A percentile compares a stretch with the other conserved stretches of the same genome.
Conservation (phyloP, 2,797 vertebrate species). For the Australoheros facetus region DNA sequence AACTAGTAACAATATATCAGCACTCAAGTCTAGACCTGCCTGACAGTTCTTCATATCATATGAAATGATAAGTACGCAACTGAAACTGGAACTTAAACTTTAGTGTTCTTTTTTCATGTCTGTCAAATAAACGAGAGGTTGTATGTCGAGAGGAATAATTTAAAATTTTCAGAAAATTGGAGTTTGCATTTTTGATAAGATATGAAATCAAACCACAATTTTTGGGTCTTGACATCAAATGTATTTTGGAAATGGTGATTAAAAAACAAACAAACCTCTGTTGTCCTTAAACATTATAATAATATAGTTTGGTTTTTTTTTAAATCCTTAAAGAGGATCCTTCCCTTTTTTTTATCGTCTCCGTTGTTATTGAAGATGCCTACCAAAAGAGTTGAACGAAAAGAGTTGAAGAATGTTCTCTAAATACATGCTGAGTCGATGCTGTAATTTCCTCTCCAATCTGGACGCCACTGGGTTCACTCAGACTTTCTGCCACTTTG, state of each 20-base stretch:
- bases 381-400: background rate
- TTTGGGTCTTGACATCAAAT: background rate
- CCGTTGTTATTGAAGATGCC: constrained; percentile 4
- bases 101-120: background rate
- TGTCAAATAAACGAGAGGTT: background rate
- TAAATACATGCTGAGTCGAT: constrained; percentile 3
- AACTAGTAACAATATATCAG: background rate
- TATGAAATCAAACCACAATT: background rate
- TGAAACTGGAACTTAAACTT: background rate
- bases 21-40: background rate
- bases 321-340: background rate
- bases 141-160: background rate
- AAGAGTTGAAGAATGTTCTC: constrained; percentile 2
- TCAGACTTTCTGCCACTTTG: background rate
- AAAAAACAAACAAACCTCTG: background rate
- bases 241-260: background rate
- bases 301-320: too few species aligned
- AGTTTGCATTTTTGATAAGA: background rate
- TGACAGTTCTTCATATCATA: background rate
- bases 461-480: background rate
- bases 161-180: too few species aligned
- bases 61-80: background rate
- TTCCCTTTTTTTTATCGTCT: background rate
- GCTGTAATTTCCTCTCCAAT: background rate
- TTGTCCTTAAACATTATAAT: too few species aligned